Conservation (phyloP, 2,888 invertebrate genomes). For the Andrena marginata region DNA sequence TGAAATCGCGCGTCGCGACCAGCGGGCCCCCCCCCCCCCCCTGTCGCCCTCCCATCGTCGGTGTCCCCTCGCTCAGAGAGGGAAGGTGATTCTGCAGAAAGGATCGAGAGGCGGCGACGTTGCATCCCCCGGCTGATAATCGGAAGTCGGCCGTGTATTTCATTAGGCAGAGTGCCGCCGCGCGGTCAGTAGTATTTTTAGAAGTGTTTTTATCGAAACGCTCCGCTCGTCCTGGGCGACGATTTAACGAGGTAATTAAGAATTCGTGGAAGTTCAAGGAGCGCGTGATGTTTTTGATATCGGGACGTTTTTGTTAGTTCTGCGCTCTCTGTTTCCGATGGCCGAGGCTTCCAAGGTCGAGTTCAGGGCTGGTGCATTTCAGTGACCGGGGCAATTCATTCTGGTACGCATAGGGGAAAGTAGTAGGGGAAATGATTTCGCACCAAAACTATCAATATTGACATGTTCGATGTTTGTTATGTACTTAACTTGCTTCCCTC, state of each 20-base stretch:
- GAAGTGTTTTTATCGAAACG: conserved; percentile 37
- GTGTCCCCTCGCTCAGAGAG: neutral
- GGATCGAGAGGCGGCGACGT: conserved; percentile 10
- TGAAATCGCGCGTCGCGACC: conserved; percentile 65
- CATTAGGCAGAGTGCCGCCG: conserved; percentile 13
- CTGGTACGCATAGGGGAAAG: too few species aligned
- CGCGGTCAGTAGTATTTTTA: conserved; percentile 53
- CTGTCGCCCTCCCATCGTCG: neutral
- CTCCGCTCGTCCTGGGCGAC: neutral
- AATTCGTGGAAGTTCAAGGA: conserved; percentile 2
- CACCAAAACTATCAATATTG: too few species aligned
- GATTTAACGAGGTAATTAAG: conserved; percentile 6
- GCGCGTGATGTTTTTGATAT: neutral
- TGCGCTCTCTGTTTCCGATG: neutral
- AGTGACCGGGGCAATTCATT: too few species aligned
- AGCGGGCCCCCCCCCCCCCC: neutral
- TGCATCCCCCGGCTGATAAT: conserved; percentile 26
- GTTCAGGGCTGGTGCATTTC: too few species aligned
- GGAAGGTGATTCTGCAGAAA: conserved; percentile 22
- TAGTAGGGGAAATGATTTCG: too few species aligned
- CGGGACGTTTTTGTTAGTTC: neutral
- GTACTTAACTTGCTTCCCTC: too few species aligned
- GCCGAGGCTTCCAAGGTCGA: too few species aligned
- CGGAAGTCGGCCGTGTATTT: conserved; percentile 17
- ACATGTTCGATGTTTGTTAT: too few species aligned